Evolutionary conservation across 1,140 invertebrate species (phyloP), one percentile per base, ranked within the genome.

Genomic region (Acyrthosiphon pisum): DNA sequence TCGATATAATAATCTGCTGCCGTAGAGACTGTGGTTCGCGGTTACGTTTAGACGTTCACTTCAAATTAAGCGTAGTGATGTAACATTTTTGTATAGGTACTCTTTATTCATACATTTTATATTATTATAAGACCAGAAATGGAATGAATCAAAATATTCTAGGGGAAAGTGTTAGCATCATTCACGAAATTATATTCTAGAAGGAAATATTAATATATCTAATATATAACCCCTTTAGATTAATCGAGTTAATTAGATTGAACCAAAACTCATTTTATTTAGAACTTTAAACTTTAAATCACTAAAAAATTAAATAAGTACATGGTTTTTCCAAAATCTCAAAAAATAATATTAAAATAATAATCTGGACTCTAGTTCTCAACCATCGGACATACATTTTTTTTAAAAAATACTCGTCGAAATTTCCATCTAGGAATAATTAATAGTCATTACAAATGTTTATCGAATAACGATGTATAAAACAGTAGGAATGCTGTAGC

Each of bases 41-140:
- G 91, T 93, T 93, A 93, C 91, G 91, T 84, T 84, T 56, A 53
- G 46, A 84, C 91, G 48, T 93, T 93, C 91, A 93, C 91, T 86
- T 93, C 48, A 84, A 83, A 93, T 93, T 93, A 86, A 93, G 37
- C 81, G 14, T 41, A 93, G 44, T 93, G 91, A 93, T 86, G 81
- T 86, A 93, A 93, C 91, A 41, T 93, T 93, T 92, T 92, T 92
- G 41, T 83, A 53, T 23, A 76, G 60, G 60, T 76, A 76, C 60
- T 50, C 48, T 86, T 56, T 86, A 83, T 93, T 86, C 48, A 30
- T 46, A 86, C 37, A 46, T 84, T 41, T 26, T 22, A 60, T 84
- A 53, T 93, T 93, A 41, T 93, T 84, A 53, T 41, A 86, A 56
- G 18, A 84, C 35, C 7, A 84, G n/a, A 41, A 93, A 86, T 56